Percentiles rank a stretch among this genome's conserved stretches.
Evolutionary conservation across 2,113 vertebrate genomes (phyloP).

Genomic region (Poicephalus meyeri): DNA sequence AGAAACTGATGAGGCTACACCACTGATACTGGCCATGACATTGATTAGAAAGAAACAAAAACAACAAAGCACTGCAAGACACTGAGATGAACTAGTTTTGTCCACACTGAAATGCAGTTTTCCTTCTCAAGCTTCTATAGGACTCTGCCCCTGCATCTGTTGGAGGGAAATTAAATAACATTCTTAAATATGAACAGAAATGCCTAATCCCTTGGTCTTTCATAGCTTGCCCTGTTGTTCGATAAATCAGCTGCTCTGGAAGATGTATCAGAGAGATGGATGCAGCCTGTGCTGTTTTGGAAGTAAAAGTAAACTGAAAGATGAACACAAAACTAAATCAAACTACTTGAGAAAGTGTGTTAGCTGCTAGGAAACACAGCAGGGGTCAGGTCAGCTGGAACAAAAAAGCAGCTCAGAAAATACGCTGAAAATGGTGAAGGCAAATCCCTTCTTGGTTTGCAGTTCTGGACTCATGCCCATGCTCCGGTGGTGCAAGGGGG

Average conservation of each 20-base stretch:
- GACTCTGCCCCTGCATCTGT: neutral
- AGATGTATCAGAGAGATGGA: neutral
- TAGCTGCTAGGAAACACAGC: neutral
- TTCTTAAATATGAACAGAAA: slow-evolving; percentile 20
- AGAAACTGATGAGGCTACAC: neutral
- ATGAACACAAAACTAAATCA: neutral
- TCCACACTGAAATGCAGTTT: neutral
- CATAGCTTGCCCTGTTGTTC: neutral
- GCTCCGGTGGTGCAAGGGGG: neutral
- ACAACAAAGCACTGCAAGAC: neutral
- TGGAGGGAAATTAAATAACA: slow-evolving; percentile 39
- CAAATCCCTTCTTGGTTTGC: neutral
- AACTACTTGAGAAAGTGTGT: neutral
- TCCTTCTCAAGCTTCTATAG: neutral
- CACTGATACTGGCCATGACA: neutral
- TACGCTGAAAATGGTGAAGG: neutral
- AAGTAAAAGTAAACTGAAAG: neutral
- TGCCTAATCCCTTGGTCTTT: neutral
- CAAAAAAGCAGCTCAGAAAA: rapidly evolving
- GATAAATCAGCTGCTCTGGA: neutral
- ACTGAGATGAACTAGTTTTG: neutral
- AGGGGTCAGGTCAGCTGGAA: neutral
- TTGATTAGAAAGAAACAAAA: neutral
- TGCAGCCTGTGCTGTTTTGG: neutral
- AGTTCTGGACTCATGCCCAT: neutral